Base-by-base conservation (phyloP, 2,888 invertebrate species). In the Heliconius sara region DNA sequence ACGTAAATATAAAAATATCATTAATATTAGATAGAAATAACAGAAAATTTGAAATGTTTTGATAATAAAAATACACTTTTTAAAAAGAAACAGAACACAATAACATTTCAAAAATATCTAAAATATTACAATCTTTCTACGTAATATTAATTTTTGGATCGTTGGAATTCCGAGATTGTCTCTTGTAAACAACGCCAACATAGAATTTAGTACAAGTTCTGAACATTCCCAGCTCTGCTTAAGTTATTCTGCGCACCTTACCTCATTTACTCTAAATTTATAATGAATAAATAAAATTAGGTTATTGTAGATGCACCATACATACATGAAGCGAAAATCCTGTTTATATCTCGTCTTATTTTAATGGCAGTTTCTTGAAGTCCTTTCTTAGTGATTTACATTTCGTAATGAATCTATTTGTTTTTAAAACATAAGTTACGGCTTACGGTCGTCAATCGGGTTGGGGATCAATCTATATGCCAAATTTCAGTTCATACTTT, bases 121-220 rank as follows among this genome's bases (percentile, higher is more conserved):
- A 52, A 60, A 60, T 34, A 73, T 57, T 57, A 78, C 43, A 34
- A 73, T 66, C 25, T 39, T 74, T 43, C 66, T 67, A 57, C 22
- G 60, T 77, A 39, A 73, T 78, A 78, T 74, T 73, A 78, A 78
- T 78, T 78, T 71, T 72, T 73, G 65, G 67, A 30, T 60, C 67
- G 67, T 47, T 27, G 78, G 67, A 74, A 78, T 74, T 74, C 67
- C 27, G 34, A 73, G 66, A 66, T 73, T 73, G 72, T 78, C 73
- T 73, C 47, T 75, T 63, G 73, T 78, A 67, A 73, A 60, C 39
- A 60, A 78, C 65, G 47, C 74, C 43, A 12, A 78, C 74, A 74
- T 73, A 78, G 78, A 78, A 78, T 78, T 57, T 74, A 60, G 73
- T 34, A 57, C 72, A 78, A 78, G 73, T 78, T 68, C 67, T 63